Percentiles rank a stretch among this genome's conserved stretches.
These are phyloP conservation scores for Nephrotoma appendiculata DNA, from an alignment of 2,888 invertebrate genomes.

Conservation along the genomic window DNA sequence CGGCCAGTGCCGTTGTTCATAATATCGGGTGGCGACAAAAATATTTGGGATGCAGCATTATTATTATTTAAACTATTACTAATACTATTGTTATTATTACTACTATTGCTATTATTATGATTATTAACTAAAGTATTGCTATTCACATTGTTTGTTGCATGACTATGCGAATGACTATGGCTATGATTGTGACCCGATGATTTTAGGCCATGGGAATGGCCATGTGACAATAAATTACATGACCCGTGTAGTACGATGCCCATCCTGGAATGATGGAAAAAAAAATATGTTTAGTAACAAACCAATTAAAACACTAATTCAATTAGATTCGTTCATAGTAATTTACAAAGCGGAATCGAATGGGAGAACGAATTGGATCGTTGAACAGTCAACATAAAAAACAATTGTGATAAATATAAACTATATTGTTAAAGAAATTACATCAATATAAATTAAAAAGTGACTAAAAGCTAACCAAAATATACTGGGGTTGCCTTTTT, in stretches of 20 bases:
- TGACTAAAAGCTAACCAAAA: no score
- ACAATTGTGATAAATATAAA: no score
- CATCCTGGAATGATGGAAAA: constrained; percentile 40
- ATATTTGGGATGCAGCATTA: neutral
- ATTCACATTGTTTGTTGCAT: neutral
- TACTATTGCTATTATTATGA: neutral
- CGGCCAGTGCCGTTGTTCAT: neutral
- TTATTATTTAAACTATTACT: neutral
- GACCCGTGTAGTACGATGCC: constrained; percentile 64
- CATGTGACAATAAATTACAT: constrained; percentile 36
- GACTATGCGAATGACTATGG: constrained; percentile 4
- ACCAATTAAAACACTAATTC: neutral
- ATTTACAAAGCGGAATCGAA: no score
- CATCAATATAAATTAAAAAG: no score
- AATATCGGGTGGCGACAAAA: neutral
- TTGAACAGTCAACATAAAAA: no score
- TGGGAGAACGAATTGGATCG: no score
- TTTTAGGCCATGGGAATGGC: constrained; percentile 15
- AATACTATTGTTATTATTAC: neutral
- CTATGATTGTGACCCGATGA: neutral
- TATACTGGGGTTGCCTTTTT: no score
- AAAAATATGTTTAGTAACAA: neutral
- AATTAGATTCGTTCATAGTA: neutral
- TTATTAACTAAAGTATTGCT: neutral
- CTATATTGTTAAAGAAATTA: no score